Base-by-base conservation (phyloP, 2,113 vertebrate genomes). In the Leuciscus idus region DNA sequence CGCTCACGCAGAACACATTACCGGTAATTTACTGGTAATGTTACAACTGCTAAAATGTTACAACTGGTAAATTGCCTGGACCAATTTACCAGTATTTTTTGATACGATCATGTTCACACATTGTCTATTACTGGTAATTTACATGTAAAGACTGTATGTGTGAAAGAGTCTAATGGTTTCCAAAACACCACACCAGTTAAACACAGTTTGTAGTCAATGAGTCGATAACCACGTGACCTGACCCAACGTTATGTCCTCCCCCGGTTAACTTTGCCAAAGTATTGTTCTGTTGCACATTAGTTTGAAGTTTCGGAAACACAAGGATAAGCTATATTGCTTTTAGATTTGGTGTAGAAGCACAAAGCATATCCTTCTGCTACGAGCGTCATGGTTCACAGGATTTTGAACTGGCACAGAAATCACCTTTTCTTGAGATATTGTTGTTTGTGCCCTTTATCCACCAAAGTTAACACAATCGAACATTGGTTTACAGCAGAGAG, bases 391-490 rank as follows among this genome's bases (percentile, higher is more conserved):
- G 81, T 87, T 74, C 75, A 61, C 43, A 4, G 15, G 36, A n/a
- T 48, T 87, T 86, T 83, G 52, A 83, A 79, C 80, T 83, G 59
- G n/a, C 19, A 36, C 84, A 66, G 23, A 72, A 61, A 85, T 62
- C 57, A 68, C 46, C 62, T 70, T 86, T 81, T 88, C 36, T 87
- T 76, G 36, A 84, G 70, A 64, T 28, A 77, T 36, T 80, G 74
- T 68, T 89, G 75, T 88, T 88, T 85, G 66, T 68, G 84, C 73
- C 66, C 70, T 84, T 86, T 88, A 85, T 86, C 84, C 82, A 77
- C 62, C 43, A 39, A 43, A 84, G 77, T 57, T 88, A 89, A 86
- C 81, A 76, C 52, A 85, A 72, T 75, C 79, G 76, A 81, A 85
- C 73, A 76, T 30, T 80, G 79, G 87, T 83, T 68, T 78, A 75